A percentile compares a stretch with the other conserved stretches of the same genome.
Evolutionary conservation across 2,797 vertebrate species (phyloP).

Genomic region (Parauchenoglanis ngamensis): DNA sequence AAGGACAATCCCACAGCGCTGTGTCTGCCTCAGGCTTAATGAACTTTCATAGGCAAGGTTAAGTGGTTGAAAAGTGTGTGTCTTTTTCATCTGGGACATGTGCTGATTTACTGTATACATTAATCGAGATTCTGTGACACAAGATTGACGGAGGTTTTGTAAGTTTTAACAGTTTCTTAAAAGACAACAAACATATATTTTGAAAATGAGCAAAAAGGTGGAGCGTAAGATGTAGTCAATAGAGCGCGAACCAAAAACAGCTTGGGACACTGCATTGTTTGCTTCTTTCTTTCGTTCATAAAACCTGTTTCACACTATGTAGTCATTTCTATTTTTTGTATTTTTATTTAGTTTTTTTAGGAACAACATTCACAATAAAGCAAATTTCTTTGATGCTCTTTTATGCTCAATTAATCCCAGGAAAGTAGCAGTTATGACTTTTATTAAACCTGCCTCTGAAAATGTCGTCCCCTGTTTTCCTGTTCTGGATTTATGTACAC

Average conservation of each 20-base stretch:
- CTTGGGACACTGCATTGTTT: too few relatives aligned
- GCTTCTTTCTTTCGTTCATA: neutral
- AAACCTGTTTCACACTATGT: neutral
- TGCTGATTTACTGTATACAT: constrained; percentile 6
- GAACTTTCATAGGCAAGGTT: constrained; percentile 26
- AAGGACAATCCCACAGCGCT: neutral
- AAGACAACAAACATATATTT: neutral
- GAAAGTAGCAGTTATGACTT: neutral
- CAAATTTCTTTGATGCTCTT: neutral
- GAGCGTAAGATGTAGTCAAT: neutral
- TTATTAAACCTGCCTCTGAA: neutral
- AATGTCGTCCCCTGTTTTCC: neutral
- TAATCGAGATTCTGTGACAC: too few relatives aligned
- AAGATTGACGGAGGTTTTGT: neutral
- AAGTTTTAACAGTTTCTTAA: neutral
- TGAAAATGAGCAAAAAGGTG: neutral
- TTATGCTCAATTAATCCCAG: neutral
- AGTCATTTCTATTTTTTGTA: neutral
- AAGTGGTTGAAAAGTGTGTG: neutral
- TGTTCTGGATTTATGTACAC: neutral
- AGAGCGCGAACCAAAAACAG: neutral
- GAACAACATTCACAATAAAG: neutral
- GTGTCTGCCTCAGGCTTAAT: constrained; percentile 31
- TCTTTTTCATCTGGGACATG: neutral
- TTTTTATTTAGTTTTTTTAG: neutral